Evolutionary conservation across 1,140 invertebrate genomes (phyloP).

Genomic region (Drosophila triauraria): DNA sequence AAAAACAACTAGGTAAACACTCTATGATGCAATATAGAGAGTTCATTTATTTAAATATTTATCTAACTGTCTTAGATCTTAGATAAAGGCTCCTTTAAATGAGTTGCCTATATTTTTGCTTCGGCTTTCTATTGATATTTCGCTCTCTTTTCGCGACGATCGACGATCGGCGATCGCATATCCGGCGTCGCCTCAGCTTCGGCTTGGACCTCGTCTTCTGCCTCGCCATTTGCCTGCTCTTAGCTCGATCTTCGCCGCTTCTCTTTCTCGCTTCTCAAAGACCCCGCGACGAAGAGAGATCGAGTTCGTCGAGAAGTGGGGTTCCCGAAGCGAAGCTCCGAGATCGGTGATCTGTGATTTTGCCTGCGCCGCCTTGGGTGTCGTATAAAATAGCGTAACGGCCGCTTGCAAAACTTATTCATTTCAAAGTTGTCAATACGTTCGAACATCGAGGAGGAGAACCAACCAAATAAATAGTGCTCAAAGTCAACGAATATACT

Average conservation of each 20-base stretch:
- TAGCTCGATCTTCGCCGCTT: slow-evolving; percentile 15
- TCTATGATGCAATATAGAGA: not conserved
- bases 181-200: slow-evolving; percentile 21
- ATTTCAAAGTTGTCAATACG: slow-evolving; percentile 70
- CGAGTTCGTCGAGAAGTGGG: slow-evolving; percentile 16
- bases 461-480: slow-evolving; percentile 17
- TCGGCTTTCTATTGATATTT: slow-evolving; percentile 10
- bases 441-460: slow-evolving; percentile 47
- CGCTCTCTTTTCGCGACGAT: slow-evolving; percentile 7
- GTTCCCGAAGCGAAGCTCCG: slow-evolving; percentile 36
- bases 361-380: slow-evolving; percentile 36
- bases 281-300: slow-evolving; percentile 30
- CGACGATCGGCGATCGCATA: slow-evolving; percentile 26
- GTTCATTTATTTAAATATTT: no score
- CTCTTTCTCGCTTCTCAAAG: slow-evolving; percentile 24
- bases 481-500: slow-evolving; percentile 2
- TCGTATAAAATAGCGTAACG: slow-evolving; percentile 68
- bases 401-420: slow-evolving; percentile 67
- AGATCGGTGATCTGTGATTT: slow-evolving; percentile 37
- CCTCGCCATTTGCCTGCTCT: slow-evolving; percentile 7
- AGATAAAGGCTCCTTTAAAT: not conserved
- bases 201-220: not conserved
- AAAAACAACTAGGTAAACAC: not conserved
- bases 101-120: slow-evolving; percentile 42
- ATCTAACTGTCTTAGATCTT: no score